Conservation (phyloP, 2,113 vertebrate genomes). For the Actinemys pallida region DNA sequence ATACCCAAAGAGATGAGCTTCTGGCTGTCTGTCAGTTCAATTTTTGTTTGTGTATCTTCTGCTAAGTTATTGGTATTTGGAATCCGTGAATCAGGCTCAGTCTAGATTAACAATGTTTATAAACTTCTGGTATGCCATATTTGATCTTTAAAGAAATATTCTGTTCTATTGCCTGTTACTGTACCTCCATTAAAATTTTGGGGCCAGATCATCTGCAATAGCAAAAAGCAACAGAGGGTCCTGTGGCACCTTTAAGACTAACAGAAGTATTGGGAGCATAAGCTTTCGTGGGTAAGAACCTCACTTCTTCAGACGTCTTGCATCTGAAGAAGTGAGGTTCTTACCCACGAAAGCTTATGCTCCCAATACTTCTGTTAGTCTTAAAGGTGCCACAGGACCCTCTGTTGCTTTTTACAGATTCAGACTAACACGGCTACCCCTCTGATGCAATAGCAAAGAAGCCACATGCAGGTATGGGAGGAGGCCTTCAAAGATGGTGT, state of each 20-base stretch:
- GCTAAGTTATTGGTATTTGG: not conserved
- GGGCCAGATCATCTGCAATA: not conserved
- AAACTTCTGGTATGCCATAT: not conserved
- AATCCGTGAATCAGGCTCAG: not conserved
- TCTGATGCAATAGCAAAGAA: not conserved
- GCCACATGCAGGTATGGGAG: fast-evolving
- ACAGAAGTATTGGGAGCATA: too few relatives aligned
- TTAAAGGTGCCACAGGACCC: too few relatives aligned
- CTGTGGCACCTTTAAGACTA: too few relatives aligned
- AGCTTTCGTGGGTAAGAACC: too few relatives aligned
- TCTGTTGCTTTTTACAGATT: too few relatives aligned
- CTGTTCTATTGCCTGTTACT: not conserved
- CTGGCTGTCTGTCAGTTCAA: not conserved
- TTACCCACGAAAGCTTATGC: too few relatives aligned
- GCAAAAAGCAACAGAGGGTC: too few relatives aligned
- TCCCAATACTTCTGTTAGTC: too few relatives aligned
- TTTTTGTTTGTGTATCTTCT: conserved; percentile 22
- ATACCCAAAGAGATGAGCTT: not conserved
- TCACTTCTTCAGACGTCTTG: too few relatives aligned
- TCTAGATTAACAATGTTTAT: not conserved
- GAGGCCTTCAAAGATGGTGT: not conserved
- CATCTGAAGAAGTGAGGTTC: too few relatives aligned
- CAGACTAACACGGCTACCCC: too few relatives aligned
- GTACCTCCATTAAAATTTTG: not conserved
- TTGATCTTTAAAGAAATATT: not conserved